Base-by-base conservation (phyloP, 2,888 invertebrate species). In the Dynastes tityus region DNA sequence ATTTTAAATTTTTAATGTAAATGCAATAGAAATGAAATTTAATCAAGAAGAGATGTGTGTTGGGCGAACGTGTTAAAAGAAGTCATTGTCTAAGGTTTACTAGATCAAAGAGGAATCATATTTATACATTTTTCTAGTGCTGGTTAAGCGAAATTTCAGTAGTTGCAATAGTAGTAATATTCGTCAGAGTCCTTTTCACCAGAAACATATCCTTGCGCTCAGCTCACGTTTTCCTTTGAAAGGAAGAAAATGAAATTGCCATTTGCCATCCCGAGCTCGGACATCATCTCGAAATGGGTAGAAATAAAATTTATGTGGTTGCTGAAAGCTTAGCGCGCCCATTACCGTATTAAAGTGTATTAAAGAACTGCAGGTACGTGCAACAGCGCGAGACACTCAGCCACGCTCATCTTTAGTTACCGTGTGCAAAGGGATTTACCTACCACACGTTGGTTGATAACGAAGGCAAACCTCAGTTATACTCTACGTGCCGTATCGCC, bases 351-450 rank as follows among this genome's bases (percentile, higher is more conserved):
- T 63, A 63, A 63, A 63, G 63, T 63, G 32, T 29, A 63, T 63
- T 63, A 63, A 63, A 63, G 63, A 29, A 63, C 27, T 32, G 63
- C 63, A 63, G 27, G 63, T 63, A 63, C 63, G 63, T 63, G 63
- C 63, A 63, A 13, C 29, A 27, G 27, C 63, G 29, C 29, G 3
- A 13, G 32, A 63, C 32, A 11, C 29, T 27, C 29, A 13, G 29
- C 8, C 9, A 11, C 13, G 63, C 22, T 58, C 22, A 22, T 58
- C 55, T 27, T 58, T 22, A 22, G 55, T 22, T 32, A 11, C 45
- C 45, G 45, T 11, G 45, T 45, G 45, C 63, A 32, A 32, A 63
- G 5, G 29, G 32, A 11, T 63, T 27, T 29, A 63, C 63, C 63
- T 63, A 63, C 63, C 29, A 5, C 13, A 16, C 22, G 16, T 13